Conservation (phyloP, 2,113 vertebrate species). For the Stomatorhinus ivindoensis region DNA sequence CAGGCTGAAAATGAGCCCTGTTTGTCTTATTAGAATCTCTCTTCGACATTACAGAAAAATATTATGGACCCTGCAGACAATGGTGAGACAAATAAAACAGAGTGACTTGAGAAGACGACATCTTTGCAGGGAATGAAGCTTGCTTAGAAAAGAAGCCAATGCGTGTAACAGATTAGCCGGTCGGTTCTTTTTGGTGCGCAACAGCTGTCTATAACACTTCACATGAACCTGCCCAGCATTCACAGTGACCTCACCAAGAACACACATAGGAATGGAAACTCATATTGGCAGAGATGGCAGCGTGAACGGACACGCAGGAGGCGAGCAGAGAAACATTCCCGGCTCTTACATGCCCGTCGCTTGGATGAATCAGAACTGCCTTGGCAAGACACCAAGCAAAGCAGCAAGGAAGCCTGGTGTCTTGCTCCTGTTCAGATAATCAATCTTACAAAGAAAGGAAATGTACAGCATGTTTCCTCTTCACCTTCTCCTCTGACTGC, state of each 20-base stretch:
- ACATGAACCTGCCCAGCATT: not conserved
- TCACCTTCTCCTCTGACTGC: not conserved
- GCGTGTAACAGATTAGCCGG: not conserved
- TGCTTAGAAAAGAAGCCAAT: not conserved
- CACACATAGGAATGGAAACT: not conserved
- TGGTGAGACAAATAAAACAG: not conserved
- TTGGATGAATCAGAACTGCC: not conserved
- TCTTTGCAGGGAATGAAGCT: not conserved
- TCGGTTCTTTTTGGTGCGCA: not conserved
- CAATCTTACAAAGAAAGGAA: not conserved
- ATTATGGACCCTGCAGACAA: not conserved
- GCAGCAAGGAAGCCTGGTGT: no score
- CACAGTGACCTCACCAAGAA: not conserved
- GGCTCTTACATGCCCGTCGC: not conserved
- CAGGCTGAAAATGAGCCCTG: not conserved
- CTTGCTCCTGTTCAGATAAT: not conserved
- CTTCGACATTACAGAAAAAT: slow-evolving; percentile 2
- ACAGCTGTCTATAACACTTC: not conserved
- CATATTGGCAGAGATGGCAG: not conserved
- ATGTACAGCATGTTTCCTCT: not conserved
- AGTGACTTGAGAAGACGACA: not conserved
- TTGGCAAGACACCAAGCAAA: not conserved
- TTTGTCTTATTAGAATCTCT: not conserved
- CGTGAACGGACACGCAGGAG: not conserved
- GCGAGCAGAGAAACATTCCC: not conserved